Evolutionary conservation across 2,797 vertebrate genomes (phyloP).

Genomic region (Sebastes hubbsi): DNA sequence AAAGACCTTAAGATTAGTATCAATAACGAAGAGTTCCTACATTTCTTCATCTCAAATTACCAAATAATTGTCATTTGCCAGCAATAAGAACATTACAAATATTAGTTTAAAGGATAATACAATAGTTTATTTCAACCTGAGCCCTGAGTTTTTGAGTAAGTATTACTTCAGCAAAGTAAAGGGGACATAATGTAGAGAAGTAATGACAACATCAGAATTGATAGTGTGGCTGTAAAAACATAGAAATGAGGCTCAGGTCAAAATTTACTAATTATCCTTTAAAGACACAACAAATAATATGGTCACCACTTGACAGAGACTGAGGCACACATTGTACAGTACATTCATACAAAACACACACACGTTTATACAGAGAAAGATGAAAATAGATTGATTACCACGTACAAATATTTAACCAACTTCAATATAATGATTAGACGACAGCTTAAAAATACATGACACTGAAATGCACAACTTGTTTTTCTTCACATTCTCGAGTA

Average conservation of each 20-base stretch:
- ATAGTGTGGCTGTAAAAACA: neutral
- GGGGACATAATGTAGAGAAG: neutral
- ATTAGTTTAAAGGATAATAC: constrained; percentile 16
- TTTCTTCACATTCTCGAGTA: constrained; percentile 72
- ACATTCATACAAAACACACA: constrained; percentile 59
- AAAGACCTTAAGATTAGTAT: constrained; percentile 16
- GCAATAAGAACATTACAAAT: neutral
- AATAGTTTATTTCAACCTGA: constrained; percentile 28
- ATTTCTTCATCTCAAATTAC: neutral
- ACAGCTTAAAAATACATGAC: constrained; percentile 17
- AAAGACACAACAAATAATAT: constrained; percentile 31
- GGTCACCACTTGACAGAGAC: constrained; percentile 36
- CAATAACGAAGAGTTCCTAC: neutral
- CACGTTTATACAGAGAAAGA: constrained; percentile 32
- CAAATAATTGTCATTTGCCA: neutral
- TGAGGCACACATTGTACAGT: constrained; percentile 67
- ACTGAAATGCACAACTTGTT: constrained; percentile 28
- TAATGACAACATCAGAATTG: neutral
- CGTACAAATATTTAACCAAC: constrained; percentile 15
- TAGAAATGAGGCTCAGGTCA: constrained; percentile 9
- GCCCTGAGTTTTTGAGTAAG: neutral
- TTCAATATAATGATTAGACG: neutral
- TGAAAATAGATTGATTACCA: constrained; percentile 8
- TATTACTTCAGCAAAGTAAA: neutral
- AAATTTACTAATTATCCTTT: constrained; percentile 12